These are phyloP conservation scores for Caenorhabditis sinica DNA, from an alignment of 2,888 invertebrate genomes.

Conservation along the genomic window DNA sequence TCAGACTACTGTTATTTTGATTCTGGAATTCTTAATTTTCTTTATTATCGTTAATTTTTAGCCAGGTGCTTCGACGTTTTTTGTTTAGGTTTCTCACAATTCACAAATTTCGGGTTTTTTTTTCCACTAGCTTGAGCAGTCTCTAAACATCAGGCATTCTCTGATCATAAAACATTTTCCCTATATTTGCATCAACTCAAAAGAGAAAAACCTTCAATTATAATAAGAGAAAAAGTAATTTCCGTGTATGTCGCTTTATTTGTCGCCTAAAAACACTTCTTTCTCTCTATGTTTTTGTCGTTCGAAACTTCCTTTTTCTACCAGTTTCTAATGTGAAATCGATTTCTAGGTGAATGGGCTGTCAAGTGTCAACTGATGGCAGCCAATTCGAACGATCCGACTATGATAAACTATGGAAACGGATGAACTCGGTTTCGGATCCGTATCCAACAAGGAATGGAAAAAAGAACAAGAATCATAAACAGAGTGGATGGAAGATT, in stretches of 20 bases:
- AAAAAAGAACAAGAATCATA: neutral
- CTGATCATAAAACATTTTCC: neutral
- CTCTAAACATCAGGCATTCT: neutral
- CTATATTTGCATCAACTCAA: neutral
- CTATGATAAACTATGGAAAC: slow-evolving; percentile 59
- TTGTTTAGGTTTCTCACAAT: no score
- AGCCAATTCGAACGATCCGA: slow-evolving; percentile 57
- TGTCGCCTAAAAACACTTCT: slow-evolving; percentile 5
- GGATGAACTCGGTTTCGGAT: slow-evolving; percentile 42
- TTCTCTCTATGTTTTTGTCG: neutral
- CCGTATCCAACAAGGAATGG: neutral
- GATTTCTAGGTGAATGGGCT: slow-evolving; percentile 63
- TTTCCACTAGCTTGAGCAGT: neutral
- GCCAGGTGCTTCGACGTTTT: no score
- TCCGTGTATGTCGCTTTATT: slow-evolving; percentile 8
- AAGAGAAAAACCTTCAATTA: neutral
- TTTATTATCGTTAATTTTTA: no score
- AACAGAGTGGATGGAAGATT: slow-evolving; percentile 61
- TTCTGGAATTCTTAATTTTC: no score
- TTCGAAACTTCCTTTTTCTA: slow-evolving; percentile 27
- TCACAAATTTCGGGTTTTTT: neutral
- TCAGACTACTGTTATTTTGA: no score
- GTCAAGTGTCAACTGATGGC: slow-evolving; percentile 64
- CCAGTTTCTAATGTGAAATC: slow-evolving; percentile 27
- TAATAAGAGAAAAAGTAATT: slow-evolving; percentile 26